Evolutionary conservation across 2,888 invertebrate species (phyloP).

Genomic region (Ryuthela nishihirai): DNA sequence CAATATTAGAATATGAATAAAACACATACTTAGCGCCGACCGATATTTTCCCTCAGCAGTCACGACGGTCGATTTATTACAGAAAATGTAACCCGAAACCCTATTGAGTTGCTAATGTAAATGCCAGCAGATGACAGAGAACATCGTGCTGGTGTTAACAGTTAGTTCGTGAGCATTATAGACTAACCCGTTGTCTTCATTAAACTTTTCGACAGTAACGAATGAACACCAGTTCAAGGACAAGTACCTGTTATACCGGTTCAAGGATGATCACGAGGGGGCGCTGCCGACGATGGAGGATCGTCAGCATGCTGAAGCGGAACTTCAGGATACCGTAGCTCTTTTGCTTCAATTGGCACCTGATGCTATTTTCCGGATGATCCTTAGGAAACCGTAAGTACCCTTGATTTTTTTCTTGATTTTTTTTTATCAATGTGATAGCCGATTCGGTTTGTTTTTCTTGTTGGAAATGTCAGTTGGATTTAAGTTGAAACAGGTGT

Average conservation of each 20-base stretch:
- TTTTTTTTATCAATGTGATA: slow-evolving; percentile 4
- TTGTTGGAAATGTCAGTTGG: background rate
- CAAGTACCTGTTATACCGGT: slow-evolving; percentile 76
- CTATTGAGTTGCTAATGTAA: too few relatives aligned
- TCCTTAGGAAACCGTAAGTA: slow-evolving; percentile 72
- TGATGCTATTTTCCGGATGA: slow-evolving; percentile 73
- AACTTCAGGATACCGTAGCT: slow-evolving; percentile 63
- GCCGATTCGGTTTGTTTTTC: slow-evolving; percentile 3
- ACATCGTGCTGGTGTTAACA: too few relatives aligned
- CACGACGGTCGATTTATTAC: too few relatives aligned
- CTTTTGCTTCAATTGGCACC: slow-evolving; percentile 68
- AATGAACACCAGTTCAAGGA: slow-evolving; percentile 75
- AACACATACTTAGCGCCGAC: too few relatives aligned
- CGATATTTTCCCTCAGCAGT: too few relatives aligned
- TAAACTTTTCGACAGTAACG: slow-evolving; percentile 60
- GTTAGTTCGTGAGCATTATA: too few relatives aligned
- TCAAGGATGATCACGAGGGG: slow-evolving; percentile 66
- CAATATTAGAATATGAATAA: too few relatives aligned
- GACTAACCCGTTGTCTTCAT: too few relatives aligned
- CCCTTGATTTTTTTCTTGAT: slow-evolving; percentile 15
- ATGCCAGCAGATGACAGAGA: too few relatives aligned
- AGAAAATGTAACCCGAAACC: too few relatives aligned
- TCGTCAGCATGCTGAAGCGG: slow-evolving; percentile 63
- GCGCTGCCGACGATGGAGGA: slow-evolving; percentile 58
- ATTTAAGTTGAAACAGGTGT: background rate